Percentiles rank a stretch among this genome's conserved stretches.
Evolutionary conservation across 2,113 vertebrate species (phyloP).

Genomic region (Paedocypris sp.): DNA sequence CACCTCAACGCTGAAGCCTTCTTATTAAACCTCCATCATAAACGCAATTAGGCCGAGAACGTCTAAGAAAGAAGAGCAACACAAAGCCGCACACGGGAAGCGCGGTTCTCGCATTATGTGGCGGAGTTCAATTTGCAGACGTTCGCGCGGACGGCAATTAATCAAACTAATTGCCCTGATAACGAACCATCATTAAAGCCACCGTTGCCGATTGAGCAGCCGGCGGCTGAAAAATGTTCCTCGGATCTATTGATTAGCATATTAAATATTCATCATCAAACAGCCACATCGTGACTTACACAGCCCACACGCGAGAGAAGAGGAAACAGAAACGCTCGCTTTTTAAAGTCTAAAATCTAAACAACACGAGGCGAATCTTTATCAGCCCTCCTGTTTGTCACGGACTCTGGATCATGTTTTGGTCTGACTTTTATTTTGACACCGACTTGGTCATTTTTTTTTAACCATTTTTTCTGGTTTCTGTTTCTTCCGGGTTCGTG

Average conservation of each 20-base stretch:
- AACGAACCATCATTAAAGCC: slow-evolving; percentile 29
- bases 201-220: slow-evolving; percentile 7
- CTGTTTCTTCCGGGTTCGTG: too few species aligned
- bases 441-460: too few species aligned
- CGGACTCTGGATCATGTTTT: too few species aligned
- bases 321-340: background rate
- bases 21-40: too few species aligned
- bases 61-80: background rate
- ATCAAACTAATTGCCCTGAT: slow-evolving; percentile 31
- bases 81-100: background rate
- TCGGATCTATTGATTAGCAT: slow-evolving; percentile 27
- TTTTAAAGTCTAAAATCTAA: too few species aligned
- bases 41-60: too few species aligned
- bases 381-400: too few species aligned
- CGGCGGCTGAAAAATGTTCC: background rate
- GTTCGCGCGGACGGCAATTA: slow-evolving; percentile 30
- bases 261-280: slow-evolving; percentile 32
- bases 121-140: slow-evolving; percentile 3
- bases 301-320: slow-evolving; percentile 11
- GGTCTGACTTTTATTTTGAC: too few species aligned
- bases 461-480: too few species aligned
- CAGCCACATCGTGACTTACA: slow-evolving; percentile 13
- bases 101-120: background rate
- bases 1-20: too few species aligned
- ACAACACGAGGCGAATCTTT: too few species aligned